A percentile compares a stretch with the other conserved stretches of the same genome.
phyloP scores from a whole-genome alignment of 1,140 invertebrate genomes.

The Homalodisca vitripennis region DNA sequence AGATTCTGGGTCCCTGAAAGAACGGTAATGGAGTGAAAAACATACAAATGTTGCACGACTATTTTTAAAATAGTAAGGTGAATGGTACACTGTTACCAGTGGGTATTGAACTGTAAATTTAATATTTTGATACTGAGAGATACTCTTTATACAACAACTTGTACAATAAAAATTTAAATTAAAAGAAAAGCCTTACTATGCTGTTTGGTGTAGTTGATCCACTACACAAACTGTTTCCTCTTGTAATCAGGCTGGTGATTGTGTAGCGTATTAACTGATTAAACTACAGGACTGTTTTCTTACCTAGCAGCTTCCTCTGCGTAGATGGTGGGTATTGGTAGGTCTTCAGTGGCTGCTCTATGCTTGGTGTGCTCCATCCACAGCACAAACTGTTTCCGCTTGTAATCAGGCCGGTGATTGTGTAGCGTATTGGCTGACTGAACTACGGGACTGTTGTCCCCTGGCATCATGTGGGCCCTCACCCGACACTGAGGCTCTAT shows the following conservation, averaged over 20 bases:
- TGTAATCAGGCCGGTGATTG: neutral
- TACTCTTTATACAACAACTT: no score
- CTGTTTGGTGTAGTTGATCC: neutral
- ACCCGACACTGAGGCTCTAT: neutral
- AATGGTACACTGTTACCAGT: no score
- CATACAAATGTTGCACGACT: no score
- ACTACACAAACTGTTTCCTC: neutral
- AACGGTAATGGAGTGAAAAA: neutral
- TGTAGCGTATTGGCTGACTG: neutral
- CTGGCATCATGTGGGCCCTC: neutral
- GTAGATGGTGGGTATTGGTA: neutral
- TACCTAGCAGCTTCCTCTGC: neutral
- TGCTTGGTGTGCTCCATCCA: neutral
- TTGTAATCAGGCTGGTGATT: neutral
- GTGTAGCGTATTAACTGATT: neutral
- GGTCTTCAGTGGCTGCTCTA: neutral
- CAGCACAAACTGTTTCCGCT: constrained; percentile 5
- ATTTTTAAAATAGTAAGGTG: no score
- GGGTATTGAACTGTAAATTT: no score
- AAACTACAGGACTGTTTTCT: neutral
- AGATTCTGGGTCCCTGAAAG: constrained; percentile 6
- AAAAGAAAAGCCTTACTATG: no score
- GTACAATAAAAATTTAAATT: no score
- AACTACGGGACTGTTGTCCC: neutral
- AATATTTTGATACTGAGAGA: no score